Evolutionary conservation across 2,797 vertebrate species (phyloP).

Genomic region (Micrastur ruficollis): DNA sequence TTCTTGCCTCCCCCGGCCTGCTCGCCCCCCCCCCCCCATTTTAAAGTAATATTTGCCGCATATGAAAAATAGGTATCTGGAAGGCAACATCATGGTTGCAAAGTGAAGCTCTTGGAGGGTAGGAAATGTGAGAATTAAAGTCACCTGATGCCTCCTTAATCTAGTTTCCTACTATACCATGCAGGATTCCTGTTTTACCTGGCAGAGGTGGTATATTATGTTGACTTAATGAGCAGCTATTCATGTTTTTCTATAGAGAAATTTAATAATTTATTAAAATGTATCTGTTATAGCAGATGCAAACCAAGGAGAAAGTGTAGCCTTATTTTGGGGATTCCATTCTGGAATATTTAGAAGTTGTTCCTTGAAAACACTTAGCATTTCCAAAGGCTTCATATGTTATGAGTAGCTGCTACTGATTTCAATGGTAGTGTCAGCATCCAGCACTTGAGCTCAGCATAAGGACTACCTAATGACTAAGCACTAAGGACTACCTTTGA

Average conservation of each 20-base stretch:
- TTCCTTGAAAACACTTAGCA: neutral
- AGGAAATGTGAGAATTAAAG: neutral
- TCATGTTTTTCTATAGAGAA: neutral
- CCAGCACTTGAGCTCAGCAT: neutral
- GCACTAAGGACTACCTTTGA: neutral
- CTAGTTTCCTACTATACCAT: neutral
- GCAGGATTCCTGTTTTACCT: neutral
- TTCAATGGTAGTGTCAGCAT: neutral
- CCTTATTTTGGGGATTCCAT: neutral
- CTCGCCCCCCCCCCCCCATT: neutral
- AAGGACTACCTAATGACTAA: neutral
- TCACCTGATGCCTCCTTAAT: neutral
- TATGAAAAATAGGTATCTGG: neutral
- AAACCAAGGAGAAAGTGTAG: neutral
- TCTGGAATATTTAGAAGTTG: neutral
- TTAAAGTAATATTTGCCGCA: neutral
- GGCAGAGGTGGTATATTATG: neutral
- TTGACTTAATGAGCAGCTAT: neutral
- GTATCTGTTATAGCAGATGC: neutral
- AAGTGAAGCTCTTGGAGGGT: neutral
- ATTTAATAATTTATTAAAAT: neutral
- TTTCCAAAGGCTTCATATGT: neutral
- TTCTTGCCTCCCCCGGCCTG: neutral
- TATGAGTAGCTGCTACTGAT: neutral
- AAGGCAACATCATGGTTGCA: neutral